phyloP scores from a whole-genome alignment of 2,888 invertebrate species.

The Orchesellides sinensis region DNA sequence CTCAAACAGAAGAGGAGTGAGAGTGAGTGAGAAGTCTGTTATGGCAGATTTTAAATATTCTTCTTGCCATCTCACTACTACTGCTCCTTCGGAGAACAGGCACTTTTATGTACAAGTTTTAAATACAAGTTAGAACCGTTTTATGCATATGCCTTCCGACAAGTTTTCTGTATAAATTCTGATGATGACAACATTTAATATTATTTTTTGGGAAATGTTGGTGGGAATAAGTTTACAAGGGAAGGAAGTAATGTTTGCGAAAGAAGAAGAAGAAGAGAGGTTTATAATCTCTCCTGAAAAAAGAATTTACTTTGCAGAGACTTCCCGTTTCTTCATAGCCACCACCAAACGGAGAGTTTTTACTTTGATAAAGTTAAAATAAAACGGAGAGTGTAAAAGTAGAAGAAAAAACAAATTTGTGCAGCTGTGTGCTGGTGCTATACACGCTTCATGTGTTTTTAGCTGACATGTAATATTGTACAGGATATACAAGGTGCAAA shows the following conservation, averaged over 20 bases:
- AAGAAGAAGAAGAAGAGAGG: not conserved
- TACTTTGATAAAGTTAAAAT: not conserved
- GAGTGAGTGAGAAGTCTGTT: not conserved
- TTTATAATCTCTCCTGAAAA: slow-evolving; percentile 3
- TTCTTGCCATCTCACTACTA: too few species aligned
- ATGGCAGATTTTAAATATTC: not conserved
- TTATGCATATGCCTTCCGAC: not conserved
- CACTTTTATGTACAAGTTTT: too few species aligned
- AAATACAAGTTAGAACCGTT: too few species aligned
- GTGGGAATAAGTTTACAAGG: not conserved
- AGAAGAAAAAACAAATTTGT: slow-evolving; percentile 10
- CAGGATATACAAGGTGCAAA: slow-evolving; percentile 1
- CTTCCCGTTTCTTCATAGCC: not conserved
- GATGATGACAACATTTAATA: not conserved
- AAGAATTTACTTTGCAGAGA: not conserved
- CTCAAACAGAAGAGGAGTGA: slow-evolving; percentile 30
- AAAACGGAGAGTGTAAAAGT: not conserved
- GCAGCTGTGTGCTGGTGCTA: slow-evolving; percentile 13
- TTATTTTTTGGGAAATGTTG: not conserved
- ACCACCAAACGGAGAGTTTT: not conserved
- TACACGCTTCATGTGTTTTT: not conserved
- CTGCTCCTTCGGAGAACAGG: too few species aligned
- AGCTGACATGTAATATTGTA: slow-evolving; percentile 7
- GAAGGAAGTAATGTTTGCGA: slow-evolving; percentile 13
- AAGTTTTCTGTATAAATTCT: not conserved